Evolutionary conservation across 1,140 invertebrate species (phyloP), one percentile per base, ranked within the genome.

Genomic region (Drosophila miranda): DNA sequence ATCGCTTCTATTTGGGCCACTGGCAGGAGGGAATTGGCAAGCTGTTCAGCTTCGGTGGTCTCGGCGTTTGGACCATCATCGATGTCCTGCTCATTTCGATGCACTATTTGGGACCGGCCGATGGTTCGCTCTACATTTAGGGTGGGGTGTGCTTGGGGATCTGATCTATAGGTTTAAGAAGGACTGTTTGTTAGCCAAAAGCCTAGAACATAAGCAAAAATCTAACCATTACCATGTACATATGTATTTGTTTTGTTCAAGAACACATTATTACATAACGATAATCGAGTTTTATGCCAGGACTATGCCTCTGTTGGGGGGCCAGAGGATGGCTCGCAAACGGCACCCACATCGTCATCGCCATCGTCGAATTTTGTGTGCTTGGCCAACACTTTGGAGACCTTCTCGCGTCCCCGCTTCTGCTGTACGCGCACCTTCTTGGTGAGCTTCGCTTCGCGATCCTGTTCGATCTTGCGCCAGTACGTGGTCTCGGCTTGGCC

Each of bases 1-100:
- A 99, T 91, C 93, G 98, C 6, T 97, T 97, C 92, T 97, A 97
- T 83, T 92, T 97, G 28, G 96, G 96, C 1, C 95, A 97, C 84
- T 97, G 96, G 96, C 96, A 97, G 92, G 98, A 99, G 93, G 99
- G 98, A 34, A 98, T 99, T 77, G 99, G 98, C 16, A 99, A 99
- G 92, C 92, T 99, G 21, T 99, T 99, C 78, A 99, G 98, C 92
- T 99, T 99, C 92, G 99, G 99, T 46, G 99, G 99, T 28, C 92
- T 99, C 1, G 99, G 99, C 52, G 96, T 99, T 0, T 99, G 99
- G 99, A 99, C 99, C 0, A 92, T 99, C 38, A 96, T 99, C 28
- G 99, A 99, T 93, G 98, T 99, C 21, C 95, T 99, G 64, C 93
- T 99, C 4, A 99, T 99, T 91, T 98, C 97, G 23, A 95, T 99